phyloP scores from a whole-genome alignment of 2,797 vertebrate species.

The Nannoperca australis region DNA sequence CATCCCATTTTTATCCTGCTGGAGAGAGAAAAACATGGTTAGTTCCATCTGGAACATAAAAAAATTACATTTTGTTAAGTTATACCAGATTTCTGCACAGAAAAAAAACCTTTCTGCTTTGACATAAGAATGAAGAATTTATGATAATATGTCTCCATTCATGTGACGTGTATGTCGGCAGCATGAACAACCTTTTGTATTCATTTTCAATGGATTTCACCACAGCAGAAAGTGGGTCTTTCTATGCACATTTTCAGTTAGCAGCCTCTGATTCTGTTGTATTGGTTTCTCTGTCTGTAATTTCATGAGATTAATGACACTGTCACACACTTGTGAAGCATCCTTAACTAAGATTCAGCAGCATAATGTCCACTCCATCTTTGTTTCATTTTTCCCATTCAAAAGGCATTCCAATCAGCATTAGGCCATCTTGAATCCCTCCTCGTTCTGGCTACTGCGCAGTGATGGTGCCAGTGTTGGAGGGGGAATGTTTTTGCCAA shows the following conservation, averaged over 20 bases:
- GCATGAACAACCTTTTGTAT: neutral
- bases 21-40: slow-evolving; percentile 37
- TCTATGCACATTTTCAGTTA: slow-evolving; percentile 55
- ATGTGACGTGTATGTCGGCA: neutral
- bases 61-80: slow-evolving; percentile 20
- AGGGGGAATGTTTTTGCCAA: slow-evolving; percentile 79
- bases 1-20: slow-evolving; percentile 51
- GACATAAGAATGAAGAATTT: neutral
- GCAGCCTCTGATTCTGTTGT: slow-evolving; percentile 68
- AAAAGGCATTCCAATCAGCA: slow-evolving; percentile 82
- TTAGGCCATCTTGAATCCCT: slow-evolving; percentile 84
- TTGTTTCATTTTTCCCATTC: slow-evolving; percentile 79
- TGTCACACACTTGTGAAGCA: slow-evolving; percentile 80
- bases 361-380: slow-evolving; percentile 84
- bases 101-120: neutral
- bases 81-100: slow-evolving; percentile 12
- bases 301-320: slow-evolving; percentile 82
- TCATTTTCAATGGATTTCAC: slow-evolving; percentile 25
- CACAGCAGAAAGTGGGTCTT: slow-evolving; percentile 15
- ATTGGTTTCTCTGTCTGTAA: slow-evolving; percentile 80
- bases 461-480: slow-evolving; percentile 70
- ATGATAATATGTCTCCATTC: neutral
- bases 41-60: slow-evolving; percentile 50
- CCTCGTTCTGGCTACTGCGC: slow-evolving; percentile 75
- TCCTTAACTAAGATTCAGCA: slow-evolving; percentile 85